Evolutionary conservation across 2,888 invertebrate genomes (phyloP), one percentile per base, ranked within the genome.

Genomic region (Luperina nickerlii): DNA sequence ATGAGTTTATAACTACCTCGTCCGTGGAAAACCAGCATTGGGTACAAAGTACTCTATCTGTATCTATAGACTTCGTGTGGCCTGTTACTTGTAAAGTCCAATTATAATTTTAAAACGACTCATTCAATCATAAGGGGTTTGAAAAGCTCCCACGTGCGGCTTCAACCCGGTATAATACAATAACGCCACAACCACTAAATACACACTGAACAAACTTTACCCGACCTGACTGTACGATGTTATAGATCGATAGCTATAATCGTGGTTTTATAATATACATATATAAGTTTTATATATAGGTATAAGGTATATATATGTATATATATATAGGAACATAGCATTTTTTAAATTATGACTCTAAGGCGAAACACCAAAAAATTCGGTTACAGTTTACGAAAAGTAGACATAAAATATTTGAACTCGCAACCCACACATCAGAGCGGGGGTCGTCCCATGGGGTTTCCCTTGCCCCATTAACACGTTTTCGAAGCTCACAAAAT

Each of bases 381-480:
- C 57, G 13, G 38, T 65, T 27, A 32, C 24, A 32, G 57, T 73
- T n/a, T 65, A 65, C 78, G 78, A 81, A 82, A 89, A 82, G 77
- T 82, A 78, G 74, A 84, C n/a, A 77, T 81, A 82, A 84, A 85
- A 87, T 85, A 89, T 85, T 87, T 83, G 82, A 86, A 85, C 87
- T 86, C 85, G 88, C 87, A 84, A 90, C 88, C 87, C 88, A 79
- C 90, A 89, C 88, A 89, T 88, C 91, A 89, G 89, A 89, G 84
- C 83, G 87, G 89, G 89, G 88, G 82, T 82, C 83, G 82, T 88
- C 93, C 89, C 92, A 83, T 84, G 91, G 85, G 93, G 80, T 88
- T 91, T 88, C 88, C 89, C 88, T 90, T 90, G 89, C 90, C 90
- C 88, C 85, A 91, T 92, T 93, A 92, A 90, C 90, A 90, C 89